Evolutionary conservation across 2,797 vertebrate genomes (phyloP).

Genomic region (Acanthornis magna): DNA sequence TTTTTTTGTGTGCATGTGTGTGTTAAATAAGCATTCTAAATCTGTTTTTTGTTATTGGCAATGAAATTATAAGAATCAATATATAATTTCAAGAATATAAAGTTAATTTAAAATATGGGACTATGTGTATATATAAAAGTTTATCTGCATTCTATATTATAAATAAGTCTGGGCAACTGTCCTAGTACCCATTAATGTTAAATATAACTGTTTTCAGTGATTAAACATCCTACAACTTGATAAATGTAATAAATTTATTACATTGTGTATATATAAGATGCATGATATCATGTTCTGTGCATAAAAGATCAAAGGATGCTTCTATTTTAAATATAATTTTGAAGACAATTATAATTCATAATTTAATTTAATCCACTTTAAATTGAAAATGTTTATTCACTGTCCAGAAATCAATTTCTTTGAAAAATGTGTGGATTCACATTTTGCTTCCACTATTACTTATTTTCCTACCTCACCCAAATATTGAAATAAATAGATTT

Average conservation of each 20-base stretch:
- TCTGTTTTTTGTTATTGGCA: not conserved
- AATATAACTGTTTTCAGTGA: slow-evolving; percentile 41
- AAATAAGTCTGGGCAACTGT: slow-evolving; percentile 11
- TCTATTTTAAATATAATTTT: slow-evolving; percentile 27
- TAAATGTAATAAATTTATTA: not conserved
- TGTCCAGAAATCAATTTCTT: slow-evolving; percentile 26
- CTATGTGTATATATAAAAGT: not conserved
- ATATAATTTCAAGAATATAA: not conserved
- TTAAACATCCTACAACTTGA: slow-evolving; percentile 37
- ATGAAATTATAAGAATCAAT: slow-evolving; percentile 12
- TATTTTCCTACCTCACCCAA: not conserved
- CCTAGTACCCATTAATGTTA: slow-evolving; percentile 46
- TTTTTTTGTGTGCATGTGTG: not conserved
- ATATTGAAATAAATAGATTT: slow-evolving; percentile 29
- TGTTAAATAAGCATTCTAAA: not conserved
- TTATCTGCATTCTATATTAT: slow-evolving; percentile 22
- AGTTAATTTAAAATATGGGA: not conserved
- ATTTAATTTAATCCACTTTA: slow-evolving; percentile 63
- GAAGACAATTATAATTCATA: slow-evolving; percentile 18
- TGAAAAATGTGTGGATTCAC: not conserved
- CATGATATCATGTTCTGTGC: not conserved
- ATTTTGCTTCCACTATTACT: not conserved
- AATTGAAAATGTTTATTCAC: slow-evolving; percentile 24
- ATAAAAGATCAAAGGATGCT: slow-evolving; percentile 25
- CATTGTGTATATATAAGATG: not conserved